Evolutionary conservation across 2,797 vertebrate species (phyloP).

Genomic region (Perdix hodgsoniae): DNA sequence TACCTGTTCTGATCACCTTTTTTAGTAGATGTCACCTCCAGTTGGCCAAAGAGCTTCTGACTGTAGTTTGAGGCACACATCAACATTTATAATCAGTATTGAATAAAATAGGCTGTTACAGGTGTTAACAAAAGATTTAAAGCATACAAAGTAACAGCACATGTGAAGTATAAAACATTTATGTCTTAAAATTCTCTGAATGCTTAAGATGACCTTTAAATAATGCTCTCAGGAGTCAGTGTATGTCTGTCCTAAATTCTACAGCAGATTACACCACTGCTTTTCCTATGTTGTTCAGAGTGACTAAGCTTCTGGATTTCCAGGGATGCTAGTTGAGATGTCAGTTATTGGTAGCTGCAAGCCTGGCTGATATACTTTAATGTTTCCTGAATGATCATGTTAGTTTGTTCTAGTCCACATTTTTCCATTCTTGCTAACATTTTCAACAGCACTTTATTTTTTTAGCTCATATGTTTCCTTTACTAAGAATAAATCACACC

Average conservation of each 20-base stretch:
- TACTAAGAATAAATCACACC: neutral
- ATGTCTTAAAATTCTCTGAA: neutral
- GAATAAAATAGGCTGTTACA: neutral
- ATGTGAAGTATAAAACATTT: neutral
- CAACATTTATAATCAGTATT: neutral
- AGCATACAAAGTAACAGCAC: neutral
- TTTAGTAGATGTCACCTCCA: accelerated
- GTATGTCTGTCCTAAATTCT: neutral
- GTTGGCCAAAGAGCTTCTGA: neutral
- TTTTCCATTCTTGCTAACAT: neutral
- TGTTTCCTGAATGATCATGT: neutral
- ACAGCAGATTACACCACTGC: neutral
- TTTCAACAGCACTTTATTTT: neutral
- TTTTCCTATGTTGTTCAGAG: neutral
- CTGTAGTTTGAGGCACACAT: neutral
- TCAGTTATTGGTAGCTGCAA: neutral
- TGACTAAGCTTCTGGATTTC: neutral
- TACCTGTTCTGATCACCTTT: neutral
- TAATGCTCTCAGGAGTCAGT: neutral
- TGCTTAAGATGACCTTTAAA: neutral
- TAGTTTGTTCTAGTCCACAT: neutral
- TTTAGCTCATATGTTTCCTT: neutral
- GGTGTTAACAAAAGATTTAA: neutral
- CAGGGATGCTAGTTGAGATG: neutral
- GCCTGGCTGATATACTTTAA: neutral